phyloP scores from a whole-genome alignment of 2,888 invertebrate genomes.

The Aphrophora alni region DNA sequence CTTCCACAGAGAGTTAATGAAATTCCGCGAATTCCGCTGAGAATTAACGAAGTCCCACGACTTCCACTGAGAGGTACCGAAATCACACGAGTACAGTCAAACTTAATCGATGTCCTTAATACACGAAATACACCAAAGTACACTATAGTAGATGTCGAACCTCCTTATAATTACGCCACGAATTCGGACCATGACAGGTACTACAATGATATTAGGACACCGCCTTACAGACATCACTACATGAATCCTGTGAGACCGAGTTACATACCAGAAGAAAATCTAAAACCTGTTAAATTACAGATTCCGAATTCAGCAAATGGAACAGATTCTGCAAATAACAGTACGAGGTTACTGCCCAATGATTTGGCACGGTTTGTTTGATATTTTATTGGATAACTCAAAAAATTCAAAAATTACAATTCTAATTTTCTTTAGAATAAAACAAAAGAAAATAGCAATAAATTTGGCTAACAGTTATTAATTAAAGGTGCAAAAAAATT shows the following conservation, averaged over 20 bases:
- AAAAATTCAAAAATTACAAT: too few species aligned
- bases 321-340: constrained; percentile 12
- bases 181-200: neutral
- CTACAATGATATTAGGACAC: neutral
- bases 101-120: constrained; percentile 27
- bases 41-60: neutral
- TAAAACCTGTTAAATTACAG: constrained; percentile 29
- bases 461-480: too few species aligned
- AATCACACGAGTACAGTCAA: constrained; percentile 32
- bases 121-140: constrained; percentile 10
- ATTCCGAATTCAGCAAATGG: constrained; percentile 12
- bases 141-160: constrained; percentile 35
- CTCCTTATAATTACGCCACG: constrained; percentile 26
- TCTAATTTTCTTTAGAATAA: too few species aligned
- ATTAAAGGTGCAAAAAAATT: too few species aligned
- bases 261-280: constrained; percentile 9
- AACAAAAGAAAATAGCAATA: too few species aligned
- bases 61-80: constrained; percentile 18
- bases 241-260: neutral
- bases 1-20: constrained; percentile 15
- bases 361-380: neutral
- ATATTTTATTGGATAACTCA: too few species aligned
- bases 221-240: neutral
- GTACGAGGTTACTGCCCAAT: constrained; percentile 19
- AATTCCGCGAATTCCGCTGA: constrained; percentile 17